Percentiles rank a stretch among this genome's conserved stretches.
phyloP scores from a whole-genome alignment of 2,797 vertebrate species.

The Alfaro cultratus region DNA sequence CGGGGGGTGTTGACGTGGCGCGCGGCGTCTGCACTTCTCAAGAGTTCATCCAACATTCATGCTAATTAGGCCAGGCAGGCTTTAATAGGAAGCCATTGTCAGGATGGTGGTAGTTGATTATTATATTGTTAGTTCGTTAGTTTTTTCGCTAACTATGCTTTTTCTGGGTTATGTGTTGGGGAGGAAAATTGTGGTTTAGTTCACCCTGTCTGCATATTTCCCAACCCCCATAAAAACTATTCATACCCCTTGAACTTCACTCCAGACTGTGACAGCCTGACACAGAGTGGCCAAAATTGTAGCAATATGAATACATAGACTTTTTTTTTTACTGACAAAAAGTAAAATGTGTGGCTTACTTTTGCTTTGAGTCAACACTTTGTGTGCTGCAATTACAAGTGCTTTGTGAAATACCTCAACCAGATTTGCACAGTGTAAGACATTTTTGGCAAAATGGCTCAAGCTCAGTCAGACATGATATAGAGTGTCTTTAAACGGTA shows the following conservation, averaged over 20 bases:
- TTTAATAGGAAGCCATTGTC: constrained; percentile 45
- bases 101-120: constrained; percentile 30
- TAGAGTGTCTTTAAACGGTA: too few species aligned
- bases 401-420: background rate
- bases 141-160: constrained; percentile 44
- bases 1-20: constrained; percentile 63
- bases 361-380: background rate
- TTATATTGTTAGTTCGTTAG: constrained; percentile 41
- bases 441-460: background rate
- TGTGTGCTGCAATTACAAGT: background rate
- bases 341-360: background rate
- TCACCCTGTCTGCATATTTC: background rate
- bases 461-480: background rate
- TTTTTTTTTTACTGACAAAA: background rate
- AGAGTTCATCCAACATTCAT: constrained; percentile 75
- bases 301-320: background rate
- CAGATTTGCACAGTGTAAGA: background rate
- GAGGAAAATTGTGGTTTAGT: background rate
- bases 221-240: background rate
- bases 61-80: constrained; percentile 58
- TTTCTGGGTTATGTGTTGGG: background rate
- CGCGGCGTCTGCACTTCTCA: constrained; percentile 45
- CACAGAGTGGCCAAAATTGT: background rate
- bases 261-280: background rate
- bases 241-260: background rate